Percentiles rank a stretch among this genome's conserved stretches.
These are phyloP conservation scores for Selene dorsalis DNA, from an alignment of 2,797 vertebrate species.

Conservation along the genomic window DNA sequence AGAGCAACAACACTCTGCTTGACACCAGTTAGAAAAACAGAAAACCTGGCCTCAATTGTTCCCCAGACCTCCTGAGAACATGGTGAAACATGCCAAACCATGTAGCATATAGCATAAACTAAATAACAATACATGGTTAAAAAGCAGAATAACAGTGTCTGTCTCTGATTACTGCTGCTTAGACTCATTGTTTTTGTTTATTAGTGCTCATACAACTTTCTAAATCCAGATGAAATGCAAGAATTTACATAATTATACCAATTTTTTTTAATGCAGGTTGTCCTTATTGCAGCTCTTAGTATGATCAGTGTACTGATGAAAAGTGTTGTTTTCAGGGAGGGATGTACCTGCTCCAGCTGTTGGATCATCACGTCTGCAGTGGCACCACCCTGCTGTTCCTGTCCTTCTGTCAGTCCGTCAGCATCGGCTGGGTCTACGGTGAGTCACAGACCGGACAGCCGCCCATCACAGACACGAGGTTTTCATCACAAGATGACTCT, in stretches of 20 bases:
- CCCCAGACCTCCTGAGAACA: not conserved
- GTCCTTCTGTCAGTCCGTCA: conserved; percentile 71
- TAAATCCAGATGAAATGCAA: not conserved
- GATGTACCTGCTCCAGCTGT: conserved; percentile 76
- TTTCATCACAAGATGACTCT: not conserved
- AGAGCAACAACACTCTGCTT: not conserved
- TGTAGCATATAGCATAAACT: too few relatives aligned
- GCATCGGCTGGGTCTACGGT: conserved; percentile 80
- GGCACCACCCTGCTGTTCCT: conserved; percentile 76
- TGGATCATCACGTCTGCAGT: conserved; percentile 79
- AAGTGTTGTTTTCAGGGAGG: conserved; percentile 63
- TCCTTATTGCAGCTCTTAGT: not conserved
- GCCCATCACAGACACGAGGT: not conserved
- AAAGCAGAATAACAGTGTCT: not conserved
- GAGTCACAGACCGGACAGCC: not conserved
- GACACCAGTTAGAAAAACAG: not conserved
- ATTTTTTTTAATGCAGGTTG: not conserved
- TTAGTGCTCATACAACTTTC: not conserved
- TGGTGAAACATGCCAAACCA: too few relatives aligned
- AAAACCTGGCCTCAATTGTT: not conserved
- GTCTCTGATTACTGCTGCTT: not conserved
- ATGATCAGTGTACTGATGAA: not conserved
- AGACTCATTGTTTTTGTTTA: not conserved
- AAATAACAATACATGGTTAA: not conserved
- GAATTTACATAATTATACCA: not conserved